phyloP scores from a whole-genome alignment of 2,888 invertebrate species.

The Chrysolina haemoptera region DNA sequence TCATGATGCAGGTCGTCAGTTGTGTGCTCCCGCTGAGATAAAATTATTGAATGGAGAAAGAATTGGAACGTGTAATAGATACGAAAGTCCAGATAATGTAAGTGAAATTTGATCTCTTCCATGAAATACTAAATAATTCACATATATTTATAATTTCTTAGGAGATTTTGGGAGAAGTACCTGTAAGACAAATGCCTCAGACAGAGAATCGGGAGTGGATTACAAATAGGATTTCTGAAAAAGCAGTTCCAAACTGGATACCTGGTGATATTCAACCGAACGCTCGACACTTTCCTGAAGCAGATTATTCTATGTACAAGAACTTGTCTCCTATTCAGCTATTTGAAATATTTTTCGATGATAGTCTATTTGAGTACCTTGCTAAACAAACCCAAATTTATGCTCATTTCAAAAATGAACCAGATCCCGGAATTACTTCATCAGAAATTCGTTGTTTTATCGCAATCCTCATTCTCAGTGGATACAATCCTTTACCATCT shows the following conservation, averaged over 20 bases:
- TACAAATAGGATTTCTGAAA: slow-evolving; percentile 24
- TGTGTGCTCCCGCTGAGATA: slow-evolving; percentile 35
- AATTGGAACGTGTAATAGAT: slow-evolving; percentile 24
- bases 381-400: slow-evolving; percentile 37
- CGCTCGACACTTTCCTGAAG: slow-evolving; percentile 32
- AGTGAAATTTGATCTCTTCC: neutral
- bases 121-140: neutral
- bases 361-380: slow-evolving; percentile 31
- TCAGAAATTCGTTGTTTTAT: slow-evolving; percentile 45
- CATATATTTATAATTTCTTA: too few relatives aligned
- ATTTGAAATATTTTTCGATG: slow-evolving; percentile 41
- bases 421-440: slow-evolving; percentile 27
- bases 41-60: slow-evolving; percentile 35
- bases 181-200: too few relatives aligned
- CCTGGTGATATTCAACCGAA: slow-evolving; percentile 31
- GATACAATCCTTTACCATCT: slow-evolving; percentile 50
- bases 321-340: slow-evolving; percentile 33
- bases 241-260: slow-evolving; percentile 30
- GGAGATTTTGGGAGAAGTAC: too few relatives aligned
- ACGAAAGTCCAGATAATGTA: slow-evolving; percentile 19
- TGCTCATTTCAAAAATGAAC: slow-evolving; percentile 40
- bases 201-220: slow-evolving; percentile 4
- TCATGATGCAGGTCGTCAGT: slow-evolving; percentile 31
- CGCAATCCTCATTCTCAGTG: slow-evolving; percentile 48
- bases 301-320: slow-evolving; percentile 37